A percentile compares a stretch with the other conserved stretches of the same genome.
phyloP scores from a whole-genome alignment of 1,140 invertebrate species.

The Magallana angulata region DNA sequence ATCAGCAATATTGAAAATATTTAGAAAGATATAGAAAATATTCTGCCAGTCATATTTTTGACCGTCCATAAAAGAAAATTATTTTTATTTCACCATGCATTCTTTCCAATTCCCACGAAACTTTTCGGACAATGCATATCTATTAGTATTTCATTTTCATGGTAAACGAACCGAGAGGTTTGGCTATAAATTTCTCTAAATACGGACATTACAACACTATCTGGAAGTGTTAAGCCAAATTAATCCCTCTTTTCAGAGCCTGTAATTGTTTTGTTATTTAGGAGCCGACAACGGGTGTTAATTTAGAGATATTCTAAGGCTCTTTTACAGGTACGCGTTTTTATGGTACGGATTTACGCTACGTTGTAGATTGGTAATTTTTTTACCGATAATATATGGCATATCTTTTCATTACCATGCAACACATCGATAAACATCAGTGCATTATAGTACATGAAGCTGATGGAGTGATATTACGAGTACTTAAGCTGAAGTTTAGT shows the following conservation, averaged over 20 bases:
- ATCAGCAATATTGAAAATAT: background rate
- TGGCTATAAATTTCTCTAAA: background rate
- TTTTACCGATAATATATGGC: constrained; percentile 11
- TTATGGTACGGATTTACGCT: background rate
- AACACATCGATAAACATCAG: background rate
- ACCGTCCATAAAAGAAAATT: too few relatives aligned
- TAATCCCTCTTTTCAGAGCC: background rate
- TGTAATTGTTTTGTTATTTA: constrained; percentile 10
- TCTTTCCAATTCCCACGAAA: background rate
- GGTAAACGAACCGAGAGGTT: background rate
- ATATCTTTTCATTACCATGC: background rate
- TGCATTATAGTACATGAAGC: too few relatives aligned
- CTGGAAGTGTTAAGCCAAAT: background rate
- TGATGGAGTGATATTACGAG: too few relatives aligned
- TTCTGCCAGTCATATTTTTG: too few relatives aligned
- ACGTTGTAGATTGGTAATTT: constrained; percentile 3
- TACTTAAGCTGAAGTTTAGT: too few relatives aligned
- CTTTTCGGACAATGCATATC: background rate
- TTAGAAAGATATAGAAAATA: background rate
- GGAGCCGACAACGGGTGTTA: background rate
- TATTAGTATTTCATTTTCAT: constrained; percentile 22
- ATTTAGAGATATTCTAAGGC: constrained; percentile 22
- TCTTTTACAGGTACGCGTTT: constrained; percentile 13
- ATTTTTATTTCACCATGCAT: background rate
- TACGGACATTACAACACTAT: background rate